Evolutionary conservation across 2,113 vertebrate species (phyloP), one percentile per base, ranked within the genome.

Genomic region (Antechinus stuartii): DNA sequence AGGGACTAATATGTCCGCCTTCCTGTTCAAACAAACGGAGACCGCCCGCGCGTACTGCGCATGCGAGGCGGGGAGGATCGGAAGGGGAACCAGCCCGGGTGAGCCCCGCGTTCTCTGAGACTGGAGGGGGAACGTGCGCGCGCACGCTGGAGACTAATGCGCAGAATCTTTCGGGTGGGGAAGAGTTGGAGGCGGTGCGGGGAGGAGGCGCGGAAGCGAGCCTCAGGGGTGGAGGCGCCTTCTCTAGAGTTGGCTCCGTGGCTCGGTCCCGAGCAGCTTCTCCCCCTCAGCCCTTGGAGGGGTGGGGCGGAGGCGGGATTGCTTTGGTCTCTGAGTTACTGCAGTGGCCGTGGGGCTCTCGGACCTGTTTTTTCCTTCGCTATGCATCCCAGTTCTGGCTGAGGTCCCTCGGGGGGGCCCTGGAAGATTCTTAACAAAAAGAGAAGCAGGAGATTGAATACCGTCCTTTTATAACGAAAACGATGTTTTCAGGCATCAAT

Each of bases 1-100:
- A 95, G 93, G 91, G 97, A 97, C 97, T 97, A 97, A 97, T 97
- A 98, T 98, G 97, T 98, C 97, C 97, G 97, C 97, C 97, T 98
- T 98, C 97, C 97, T 98, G 97, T 97, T 98, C 96, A 98, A 98
- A 98, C 97, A 98, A 98, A 98, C 97, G 97, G 97, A 96, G 97
- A 96, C 97, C 97, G 97, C 97, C 94, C 94, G 94, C 5, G 49
- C 54, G 0, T 19, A 94, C 89, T 97, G 96, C 97, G 97, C 97
- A 98, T 97, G 97, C 96, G 97, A 55, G 46, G 90, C 94, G 96
- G 96, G 96, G 96, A 76, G 90, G 89, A 12, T 97, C 91, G 52
- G 96, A 91, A 94, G 84, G 92, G 93, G 93, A 96, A 96, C 93
- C 9, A 24, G 95, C 9, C 50, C 68, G 1, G 19, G 0, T 25